Percentiles rank a stretch among this genome's conserved stretches.
These are phyloP conservation scores for Diadumene lineata DNA, from an alignment of 92 coral and sea anemone species.

Conservation along the genomic window DNA sequence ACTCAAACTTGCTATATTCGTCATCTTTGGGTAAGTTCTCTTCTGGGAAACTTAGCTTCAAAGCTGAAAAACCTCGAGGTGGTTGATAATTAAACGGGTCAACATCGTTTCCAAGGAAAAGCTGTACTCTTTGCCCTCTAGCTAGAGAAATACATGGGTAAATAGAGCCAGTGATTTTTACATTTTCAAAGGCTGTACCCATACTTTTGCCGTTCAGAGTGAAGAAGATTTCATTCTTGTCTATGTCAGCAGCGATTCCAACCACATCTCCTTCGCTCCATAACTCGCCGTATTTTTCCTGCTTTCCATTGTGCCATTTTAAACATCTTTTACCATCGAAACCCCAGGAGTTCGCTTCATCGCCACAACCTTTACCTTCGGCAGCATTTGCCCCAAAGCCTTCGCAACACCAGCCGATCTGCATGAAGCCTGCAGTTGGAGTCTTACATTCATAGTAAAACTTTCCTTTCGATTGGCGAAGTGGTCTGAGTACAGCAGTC, in stretches of 20 bases:
- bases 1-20: constrained; percentile 44
- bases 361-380: constrained; percentile 73
- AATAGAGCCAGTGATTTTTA: constrained; percentile 42
- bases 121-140: constrained; percentile 58
- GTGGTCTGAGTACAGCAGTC: constrained; percentile 57
- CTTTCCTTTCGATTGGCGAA: constrained; percentile 57
- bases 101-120: constrained; percentile 50
- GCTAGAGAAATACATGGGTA: constrained; percentile 72
- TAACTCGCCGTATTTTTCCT: constrained; percentile 45
- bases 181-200: constrained; percentile 55
- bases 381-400: constrained; percentile 51
- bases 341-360: constrained; percentile 71
- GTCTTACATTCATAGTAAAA: constrained; percentile 70
- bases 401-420: constrained; percentile 72
- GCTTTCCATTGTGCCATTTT: constrained; percentile 57
- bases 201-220: constrained; percentile 58
- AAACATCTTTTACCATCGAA: constrained; percentile 63
- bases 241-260: constrained; percentile 58
- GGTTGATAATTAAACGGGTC: constrained; percentile 56
- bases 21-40: constrained; percentile 1
- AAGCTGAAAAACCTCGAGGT: constrained; percentile 51
- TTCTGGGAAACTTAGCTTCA: constrained; percentile 41
- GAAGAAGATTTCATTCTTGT: constrained; percentile 40
- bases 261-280: constrained; percentile 70
- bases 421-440: constrained; percentile 65